Evolutionary conservation across 2,797 vertebrate genomes (phyloP).

Genomic region (Nannoperca obscura): DNA sequence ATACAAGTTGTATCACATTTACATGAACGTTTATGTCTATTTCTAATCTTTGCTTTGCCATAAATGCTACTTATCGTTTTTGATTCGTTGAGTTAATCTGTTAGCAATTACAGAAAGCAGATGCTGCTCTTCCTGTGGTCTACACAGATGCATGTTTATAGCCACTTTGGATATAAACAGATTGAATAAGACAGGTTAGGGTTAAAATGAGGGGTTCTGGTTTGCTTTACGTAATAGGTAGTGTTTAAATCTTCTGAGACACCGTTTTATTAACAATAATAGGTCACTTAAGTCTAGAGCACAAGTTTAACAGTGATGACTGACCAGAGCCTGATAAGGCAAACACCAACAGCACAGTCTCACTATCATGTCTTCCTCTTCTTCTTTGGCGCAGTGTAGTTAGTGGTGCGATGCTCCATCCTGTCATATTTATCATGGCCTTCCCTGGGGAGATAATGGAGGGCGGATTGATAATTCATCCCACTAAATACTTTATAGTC

Average conservation of each 20-base stretch:
- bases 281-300: conserved; percentile 56
- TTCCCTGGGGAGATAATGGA: conserved; percentile 87
- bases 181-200: conserved; percentile 9
- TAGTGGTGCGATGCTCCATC: conserved; percentile 90
- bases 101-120: conserved; percentile 29
- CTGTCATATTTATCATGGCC: conserved; percentile 95
- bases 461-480: conserved; percentile 78
- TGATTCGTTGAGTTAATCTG: neutral
- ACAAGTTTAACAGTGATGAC: conserved; percentile 45
- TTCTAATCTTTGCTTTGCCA: conserved; percentile 21
- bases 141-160: conserved; percentile 1
- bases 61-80: conserved; percentile 4
- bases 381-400: conserved; percentile 86
- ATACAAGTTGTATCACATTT: conserved; percentile 18
- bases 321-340: conserved; percentile 31
- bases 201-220: conserved; percentile 8
- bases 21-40: conserved; percentile 7
- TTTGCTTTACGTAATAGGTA: conserved; percentile 32
- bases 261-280: conserved; percentile 33
- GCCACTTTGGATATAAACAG: neutral
- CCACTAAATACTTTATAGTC: conserved; percentile 81
- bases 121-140: conserved; percentile 12
- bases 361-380: conserved; percentile 80
- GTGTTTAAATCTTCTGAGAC: conserved; percentile 26
- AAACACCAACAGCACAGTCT: conserved; percentile 35